A percentile compares a stretch with the other conserved stretches of the same genome.
phyloP scores from a whole-genome alignment of 2,113 vertebrate species.

The Lycaon pictus region DNA sequence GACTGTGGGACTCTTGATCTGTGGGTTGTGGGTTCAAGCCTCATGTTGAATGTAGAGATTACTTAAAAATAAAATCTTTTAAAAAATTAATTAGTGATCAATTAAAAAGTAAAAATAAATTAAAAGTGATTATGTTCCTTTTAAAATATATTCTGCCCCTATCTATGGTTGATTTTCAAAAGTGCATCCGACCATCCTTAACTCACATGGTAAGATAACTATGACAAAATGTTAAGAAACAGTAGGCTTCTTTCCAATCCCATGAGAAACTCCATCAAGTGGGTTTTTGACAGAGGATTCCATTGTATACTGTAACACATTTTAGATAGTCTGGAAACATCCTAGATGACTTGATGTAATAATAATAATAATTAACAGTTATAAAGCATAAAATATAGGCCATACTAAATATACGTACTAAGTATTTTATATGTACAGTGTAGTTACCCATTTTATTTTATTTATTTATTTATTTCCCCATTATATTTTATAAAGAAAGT shows the following conservation, averaged over 20 bases:
- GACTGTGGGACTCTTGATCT: not conserved
- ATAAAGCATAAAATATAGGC: not conserved
- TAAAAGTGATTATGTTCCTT: conserved; percentile 28
- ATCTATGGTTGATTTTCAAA: conserved; percentile 41
- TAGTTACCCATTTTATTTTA: not conserved
- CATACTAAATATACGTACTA: not conserved
- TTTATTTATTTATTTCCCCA: not conserved
- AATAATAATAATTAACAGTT: not conserved
- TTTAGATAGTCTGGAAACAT: conserved; percentile 21
- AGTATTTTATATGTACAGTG: not conserved
- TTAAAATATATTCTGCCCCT: not conserved
- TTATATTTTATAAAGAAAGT: not conserved
- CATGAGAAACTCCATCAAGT: not conserved
- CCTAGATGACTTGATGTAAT: not conserved
- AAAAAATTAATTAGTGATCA: not conserved
- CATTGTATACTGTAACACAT: not conserved
- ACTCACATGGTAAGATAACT: conserved; percentile 15
- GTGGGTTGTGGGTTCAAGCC: not conserved
- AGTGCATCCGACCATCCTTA: not conserved
- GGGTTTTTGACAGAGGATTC: not conserved
- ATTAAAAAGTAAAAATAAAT: not conserved
- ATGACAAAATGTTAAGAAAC: not conserved
- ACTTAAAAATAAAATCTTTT: not conserved
- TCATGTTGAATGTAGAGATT: not conserved
- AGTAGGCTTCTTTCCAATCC: not conserved